Conservation (phyloP, 2,113 vertebrate species). For the Mesitornis unicolor region DNA sequence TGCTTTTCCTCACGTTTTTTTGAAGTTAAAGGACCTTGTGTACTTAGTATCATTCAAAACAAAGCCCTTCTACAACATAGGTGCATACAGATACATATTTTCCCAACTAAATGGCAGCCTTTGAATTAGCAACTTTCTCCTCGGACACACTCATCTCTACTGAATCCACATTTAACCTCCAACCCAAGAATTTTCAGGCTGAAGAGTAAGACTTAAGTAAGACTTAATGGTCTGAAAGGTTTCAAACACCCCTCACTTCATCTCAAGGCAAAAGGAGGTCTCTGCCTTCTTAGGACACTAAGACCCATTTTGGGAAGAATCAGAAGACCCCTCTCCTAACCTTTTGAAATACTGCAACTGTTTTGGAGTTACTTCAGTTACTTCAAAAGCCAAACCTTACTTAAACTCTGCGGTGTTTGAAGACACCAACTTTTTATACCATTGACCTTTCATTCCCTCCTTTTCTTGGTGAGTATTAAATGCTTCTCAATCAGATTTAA, state of each 20-base stretch:
- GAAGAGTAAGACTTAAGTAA: background rate
- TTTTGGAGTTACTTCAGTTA: background rate
- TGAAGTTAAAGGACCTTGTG: background rate
- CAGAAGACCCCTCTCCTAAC: background rate
- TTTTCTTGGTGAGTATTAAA: constrained; percentile 3
- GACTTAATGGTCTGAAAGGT: background rate
- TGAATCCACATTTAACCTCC: background rate
- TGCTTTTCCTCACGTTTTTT: background rate
- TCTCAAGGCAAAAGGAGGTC: background rate
- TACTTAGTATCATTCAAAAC: background rate
- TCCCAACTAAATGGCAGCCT: background rate
- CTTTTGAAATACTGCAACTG: background rate
- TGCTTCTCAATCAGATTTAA: constrained; percentile 30
- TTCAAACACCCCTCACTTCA: background rate
- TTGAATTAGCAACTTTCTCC: background rate
- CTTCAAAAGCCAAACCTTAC: background rate
- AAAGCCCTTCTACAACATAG: background rate
- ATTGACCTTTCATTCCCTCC: constrained; percentile 6
- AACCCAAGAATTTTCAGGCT: background rate
- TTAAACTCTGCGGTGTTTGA: background rate
- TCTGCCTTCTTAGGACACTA: background rate
- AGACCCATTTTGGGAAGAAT: background rate
- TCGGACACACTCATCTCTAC: background rate
- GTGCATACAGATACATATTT: background rate
- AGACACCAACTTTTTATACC: background rate